Evolutionary conservation across 2,888 invertebrate genomes (phyloP).

Genomic region (Mongoloraphidia duomilia): DNA sequence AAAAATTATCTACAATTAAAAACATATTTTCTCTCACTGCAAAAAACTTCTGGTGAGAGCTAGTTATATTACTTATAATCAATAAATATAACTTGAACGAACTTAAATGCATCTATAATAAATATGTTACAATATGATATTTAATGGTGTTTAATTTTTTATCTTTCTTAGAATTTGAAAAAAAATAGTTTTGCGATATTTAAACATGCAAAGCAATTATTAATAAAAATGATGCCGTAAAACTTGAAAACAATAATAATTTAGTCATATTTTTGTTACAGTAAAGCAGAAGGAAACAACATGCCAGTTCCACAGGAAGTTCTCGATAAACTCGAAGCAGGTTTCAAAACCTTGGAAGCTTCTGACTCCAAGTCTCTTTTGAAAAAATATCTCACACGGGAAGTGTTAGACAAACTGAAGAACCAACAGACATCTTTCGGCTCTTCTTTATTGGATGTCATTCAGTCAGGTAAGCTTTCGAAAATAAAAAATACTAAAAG

Average conservation of each 20-base stretch:
- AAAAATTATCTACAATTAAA: too few species aligned
- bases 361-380: slow-evolving; percentile 91
- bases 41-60: too few species aligned
- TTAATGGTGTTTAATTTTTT: background rate
- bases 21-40: too few species aligned
- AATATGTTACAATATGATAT: background rate
- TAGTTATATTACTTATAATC: too few species aligned
- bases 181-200: background rate
- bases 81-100: too few species aligned
- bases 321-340: slow-evolving; percentile 82
- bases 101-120: background rate
- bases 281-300: slow-evolving; percentile 51
- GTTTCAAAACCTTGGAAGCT: slow-evolving; percentile 71
- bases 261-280: slow-evolving; percentile 30
- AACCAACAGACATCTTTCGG: slow-evolving; percentile 88
- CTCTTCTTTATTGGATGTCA: slow-evolving; percentile 82
- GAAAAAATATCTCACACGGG: slow-evolving; percentile 89
- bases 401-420: slow-evolving; percentile 82
- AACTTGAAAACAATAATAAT: slow-evolving; percentile 8
- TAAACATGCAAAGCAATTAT: too few species aligned
- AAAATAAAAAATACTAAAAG: background rate
- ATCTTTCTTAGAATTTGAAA: background rate
- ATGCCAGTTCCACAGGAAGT: slow-evolving; percentile 82
- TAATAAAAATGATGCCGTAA: background rate
- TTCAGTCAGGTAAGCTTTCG: slow-evolving; percentile 70